A percentile compares a stretch with the other conserved stretches of the same genome.
Evolutionary conservation across 2,888 invertebrate species (phyloP).

Genomic region (Poecilobothrus nobilitatus): DNA sequence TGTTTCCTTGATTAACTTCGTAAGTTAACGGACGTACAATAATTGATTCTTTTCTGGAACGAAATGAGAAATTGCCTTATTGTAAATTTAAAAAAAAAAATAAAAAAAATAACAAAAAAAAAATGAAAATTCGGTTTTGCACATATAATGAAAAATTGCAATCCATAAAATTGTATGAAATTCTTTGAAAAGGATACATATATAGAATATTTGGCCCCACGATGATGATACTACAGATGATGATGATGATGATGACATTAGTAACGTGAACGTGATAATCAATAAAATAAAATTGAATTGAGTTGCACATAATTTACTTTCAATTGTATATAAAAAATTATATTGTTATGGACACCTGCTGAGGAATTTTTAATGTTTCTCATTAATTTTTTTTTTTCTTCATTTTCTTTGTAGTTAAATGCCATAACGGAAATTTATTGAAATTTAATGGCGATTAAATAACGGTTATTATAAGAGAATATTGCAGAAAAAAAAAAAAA

Average conservation of each 20-base stretch:
- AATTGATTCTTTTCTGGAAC: neutral
- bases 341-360: neutral
- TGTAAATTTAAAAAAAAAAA: neutral
- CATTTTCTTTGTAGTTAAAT: neutral
- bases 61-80: neutral
- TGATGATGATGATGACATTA: no score
- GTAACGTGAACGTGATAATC: neutral
- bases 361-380: neutral
- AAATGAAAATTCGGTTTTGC: neutral
- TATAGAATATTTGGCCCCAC: neutral
- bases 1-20: neutral
- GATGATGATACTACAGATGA: no score
- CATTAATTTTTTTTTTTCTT: no score
- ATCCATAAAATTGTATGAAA: neutral
- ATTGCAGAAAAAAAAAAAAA: no score
- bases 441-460: neutral
- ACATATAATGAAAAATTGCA: no score
- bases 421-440: neutral
- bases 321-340: neutral
- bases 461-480: neutral
- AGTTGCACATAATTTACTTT: neutral
- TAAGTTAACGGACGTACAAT: neutral
- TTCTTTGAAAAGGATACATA: neutral
- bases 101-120: neutral
- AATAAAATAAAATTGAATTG: neutral